Base-by-base conservation (phyloP, 2,888 invertebrate genomes). In the Caenorhabditis plicata region DNA sequence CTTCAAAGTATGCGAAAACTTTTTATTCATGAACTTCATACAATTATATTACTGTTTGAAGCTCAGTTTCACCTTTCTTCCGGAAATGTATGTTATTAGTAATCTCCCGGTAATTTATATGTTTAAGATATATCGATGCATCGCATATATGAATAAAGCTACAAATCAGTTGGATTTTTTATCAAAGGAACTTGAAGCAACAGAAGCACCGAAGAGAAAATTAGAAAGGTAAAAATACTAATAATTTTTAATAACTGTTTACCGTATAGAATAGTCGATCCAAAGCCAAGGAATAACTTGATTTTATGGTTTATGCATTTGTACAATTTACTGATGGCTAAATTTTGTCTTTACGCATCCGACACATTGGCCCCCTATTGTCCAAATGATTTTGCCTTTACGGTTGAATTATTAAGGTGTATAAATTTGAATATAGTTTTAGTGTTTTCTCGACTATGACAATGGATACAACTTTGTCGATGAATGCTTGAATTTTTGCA, bases 51-150 rank as follows among this genome's bases (percentile, higher is more conserved):
- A 29, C 44, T 53, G 25, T 35, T 58, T 19, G 49, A 49, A 13
- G 50, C 44, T 2, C 52, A 58, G 19, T 36, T 52, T 15, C 46
- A 52, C 17, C 13, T 58, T 2, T 40, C 48, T 19, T 40, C 48
- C 22, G 58, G 58, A 45, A 58, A 58, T 49, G 58, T 58, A 25
- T 41, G 50, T 25, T 33, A 19, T 25, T 22, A 15, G 32, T 40
- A 4, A 23, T 26, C n/a, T 26, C 15, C 17, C 8, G 17, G 5
- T 13, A 7, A 39, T n/a, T 3, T 22, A 22, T 38, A 25, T 1
- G 19, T 48, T 54, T 35, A 27, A 58, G 58, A 17, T 58, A 2
- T 25, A 52, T n/a, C 52, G 58, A 4, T 58, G 52, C 22, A 19
- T 58, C 3, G 52, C 48, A 2, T 58, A 49, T n/a, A 4, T 58